Conservation (phyloP, 2,113 vertebrate species). For the Paradoxurus hermaphroditus region DNA sequence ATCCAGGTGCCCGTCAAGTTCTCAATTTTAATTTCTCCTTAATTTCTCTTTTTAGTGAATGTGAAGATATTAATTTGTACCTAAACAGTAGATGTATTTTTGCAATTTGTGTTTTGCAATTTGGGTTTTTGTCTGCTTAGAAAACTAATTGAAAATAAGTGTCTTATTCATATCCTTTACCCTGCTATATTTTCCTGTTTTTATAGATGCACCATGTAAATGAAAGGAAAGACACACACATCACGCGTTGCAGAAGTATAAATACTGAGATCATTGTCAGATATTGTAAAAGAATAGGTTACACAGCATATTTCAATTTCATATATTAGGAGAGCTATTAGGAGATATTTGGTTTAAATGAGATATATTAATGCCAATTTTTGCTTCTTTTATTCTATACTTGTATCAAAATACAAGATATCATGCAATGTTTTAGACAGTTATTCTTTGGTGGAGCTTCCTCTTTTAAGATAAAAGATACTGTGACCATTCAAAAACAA, state of each 20-base stretch:
- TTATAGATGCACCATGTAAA: neutral
- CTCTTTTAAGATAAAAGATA: neutral
- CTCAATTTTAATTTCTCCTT: neutral
- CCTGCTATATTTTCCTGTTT: neutral
- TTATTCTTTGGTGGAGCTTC: neutral
- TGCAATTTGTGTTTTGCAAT: neutral
- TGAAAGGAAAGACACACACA: neutral
- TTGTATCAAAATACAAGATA: neutral
- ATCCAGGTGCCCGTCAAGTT: neutral
- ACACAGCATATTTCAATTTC: neutral
- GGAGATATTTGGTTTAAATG: neutral
- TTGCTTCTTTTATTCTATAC: neutral
- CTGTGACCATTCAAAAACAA: neutral
- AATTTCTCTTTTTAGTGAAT: neutral
- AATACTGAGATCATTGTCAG: neutral
- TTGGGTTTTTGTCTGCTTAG: neutral
- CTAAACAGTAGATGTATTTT: neutral
- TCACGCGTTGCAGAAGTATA: neutral
- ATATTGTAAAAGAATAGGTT: neutral
- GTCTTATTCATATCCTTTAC: neutral
- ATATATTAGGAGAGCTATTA: neutral
- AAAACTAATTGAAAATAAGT: neutral
- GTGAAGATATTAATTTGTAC: neutral
- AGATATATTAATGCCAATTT: neutral
- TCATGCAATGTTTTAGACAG: neutral